Base-by-base conservation (phyloP, 2,113 vertebrate genomes). In the Vulpes ferrilata region DNA sequence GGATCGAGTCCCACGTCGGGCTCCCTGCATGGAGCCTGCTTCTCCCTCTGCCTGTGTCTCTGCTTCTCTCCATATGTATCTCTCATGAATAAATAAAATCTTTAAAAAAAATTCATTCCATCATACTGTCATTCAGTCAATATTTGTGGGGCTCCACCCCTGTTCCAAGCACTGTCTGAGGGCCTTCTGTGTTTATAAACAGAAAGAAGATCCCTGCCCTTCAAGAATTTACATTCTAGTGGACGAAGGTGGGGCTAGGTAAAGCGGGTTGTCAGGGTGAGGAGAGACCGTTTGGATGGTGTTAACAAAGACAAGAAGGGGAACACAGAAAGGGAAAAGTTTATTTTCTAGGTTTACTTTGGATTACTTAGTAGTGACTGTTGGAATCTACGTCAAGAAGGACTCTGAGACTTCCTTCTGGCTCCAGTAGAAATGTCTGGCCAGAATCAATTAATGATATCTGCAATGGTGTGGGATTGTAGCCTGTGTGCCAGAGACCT, bases 401-500 rank as follows among this genome's bases (percentile, higher is more conserved):
- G 55, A 67, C 55, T 76, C 48, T 89, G 90, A 93, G 82, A 57
- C 81, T 94, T 88, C 23, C 43, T 71, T 87, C 64, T 69, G 71
- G 59, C 16, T 91, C 35, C 51, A 55, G 38, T 80, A 11, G 74
- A 90, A 82, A 69, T 20, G 13, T 43, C 73, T 76, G 23, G 25
- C 23, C 43, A 85, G 71, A 53, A 93, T 27, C 12, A 55, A 86
- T 59, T 62, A 88, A 11, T 65, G 60, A 91, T 35, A 89, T 88
- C 81, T 84, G 57, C 25, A 59, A 7, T 51, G 78, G 22, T 32
- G 9, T 92, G 17, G 48, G 30, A 59, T 0, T 11, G 22, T 16
- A n/a, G 11, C 4, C 57, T 55, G 15, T 30, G 53, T 64, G 55
- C 11, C 20, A 80, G 64, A 17, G 43, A 67, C n/a, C 64, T 64